Evolutionary conservation across 2,113 vertebrate species (phyloP).

Genomic region (Scopus umbretta): DNA sequence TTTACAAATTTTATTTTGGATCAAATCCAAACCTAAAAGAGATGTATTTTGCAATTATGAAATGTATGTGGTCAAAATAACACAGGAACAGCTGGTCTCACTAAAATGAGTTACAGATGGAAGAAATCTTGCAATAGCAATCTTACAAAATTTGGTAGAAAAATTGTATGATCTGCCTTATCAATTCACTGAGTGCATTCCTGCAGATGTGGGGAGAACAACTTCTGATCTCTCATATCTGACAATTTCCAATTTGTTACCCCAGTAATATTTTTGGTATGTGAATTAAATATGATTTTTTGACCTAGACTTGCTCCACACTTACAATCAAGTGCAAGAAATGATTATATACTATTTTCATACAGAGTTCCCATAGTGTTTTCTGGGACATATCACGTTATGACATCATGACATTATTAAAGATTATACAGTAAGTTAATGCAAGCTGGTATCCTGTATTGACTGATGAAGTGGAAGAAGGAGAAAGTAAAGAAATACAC

Average conservation of each 20-base stretch:
- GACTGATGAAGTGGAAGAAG: background rate
- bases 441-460: background rate
- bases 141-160: background rate
- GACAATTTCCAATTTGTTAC: background rate
- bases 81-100: background rate
- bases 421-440: background rate
- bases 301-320: background rate
- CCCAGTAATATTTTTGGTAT: background rate
- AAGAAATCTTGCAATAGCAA: background rate
- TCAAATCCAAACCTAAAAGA: background rate
- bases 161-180: background rate
- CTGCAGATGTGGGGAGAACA: background rate
- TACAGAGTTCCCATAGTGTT: background rate
- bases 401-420: background rate
- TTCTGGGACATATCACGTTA: background rate
- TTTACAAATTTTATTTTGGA: background rate
- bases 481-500: background rate
- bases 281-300: background rate
- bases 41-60: background rate
- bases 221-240: background rate
- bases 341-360: background rate
- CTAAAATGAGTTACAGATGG: background rate
- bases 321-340: background rate
- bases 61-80: background rate
- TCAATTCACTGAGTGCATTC: background rate